A percentile compares a stretch with the other conserved stretches of the same genome.
Evolutionary conservation across 2,888 invertebrate genomes (phyloP).

Genomic region (Panorpa germanica): DNA sequence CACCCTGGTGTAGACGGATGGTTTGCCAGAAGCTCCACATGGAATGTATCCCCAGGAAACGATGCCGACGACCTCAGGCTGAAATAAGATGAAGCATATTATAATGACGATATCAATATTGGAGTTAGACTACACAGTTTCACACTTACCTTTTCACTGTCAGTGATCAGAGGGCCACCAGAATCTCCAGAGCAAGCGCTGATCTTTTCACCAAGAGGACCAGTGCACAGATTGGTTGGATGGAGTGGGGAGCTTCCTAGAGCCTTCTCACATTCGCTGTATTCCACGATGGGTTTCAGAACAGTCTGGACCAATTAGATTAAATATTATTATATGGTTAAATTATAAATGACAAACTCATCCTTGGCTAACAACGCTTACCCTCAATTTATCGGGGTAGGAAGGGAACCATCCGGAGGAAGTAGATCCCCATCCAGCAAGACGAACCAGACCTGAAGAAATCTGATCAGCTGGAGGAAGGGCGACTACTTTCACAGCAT

Average conservation of each 20-base stretch:
- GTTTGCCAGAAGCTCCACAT: slow-evolving; percentile 22
- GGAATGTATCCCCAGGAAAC: slow-evolving; percentile 3
- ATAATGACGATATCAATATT: no score
- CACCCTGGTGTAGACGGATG: slow-evolving; percentile 26
- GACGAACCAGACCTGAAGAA: slow-evolving; percentile 17
- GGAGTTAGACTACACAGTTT: background rate
- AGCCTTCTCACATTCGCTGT: slow-evolving; percentile 1
- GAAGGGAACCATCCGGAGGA: slow-evolving; percentile 6
- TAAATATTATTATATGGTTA: no score
- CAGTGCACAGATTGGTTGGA: slow-evolving; percentile 18
- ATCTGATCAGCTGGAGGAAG: slow-evolving; percentile 19
- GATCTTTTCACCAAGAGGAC: slow-evolving; percentile 17
- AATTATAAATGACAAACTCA: no score
- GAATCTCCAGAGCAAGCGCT: slow-evolving; percentile 16
- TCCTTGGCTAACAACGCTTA: no score
- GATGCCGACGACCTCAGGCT: slow-evolving; percentile 1
- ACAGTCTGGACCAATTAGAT: slow-evolving; percentile 1
- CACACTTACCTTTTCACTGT: slow-evolving; percentile 6
- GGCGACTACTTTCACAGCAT: slow-evolving; percentile 19
- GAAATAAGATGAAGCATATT: background rate
- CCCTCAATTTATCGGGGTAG: slow-evolving; percentile 4
- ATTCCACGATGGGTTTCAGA: slow-evolving; percentile 1
- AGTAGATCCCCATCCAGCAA: slow-evolving; percentile 26
- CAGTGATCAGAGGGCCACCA: slow-evolving; percentile 10
- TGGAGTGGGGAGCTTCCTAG: slow-evolving; percentile 9